A percentile compares a stretch with the other conserved stretches of the same genome.
Evolutionary conservation across 2,888 invertebrate species (phyloP).

Genomic region (Cremastobaeus sp.): DNA sequence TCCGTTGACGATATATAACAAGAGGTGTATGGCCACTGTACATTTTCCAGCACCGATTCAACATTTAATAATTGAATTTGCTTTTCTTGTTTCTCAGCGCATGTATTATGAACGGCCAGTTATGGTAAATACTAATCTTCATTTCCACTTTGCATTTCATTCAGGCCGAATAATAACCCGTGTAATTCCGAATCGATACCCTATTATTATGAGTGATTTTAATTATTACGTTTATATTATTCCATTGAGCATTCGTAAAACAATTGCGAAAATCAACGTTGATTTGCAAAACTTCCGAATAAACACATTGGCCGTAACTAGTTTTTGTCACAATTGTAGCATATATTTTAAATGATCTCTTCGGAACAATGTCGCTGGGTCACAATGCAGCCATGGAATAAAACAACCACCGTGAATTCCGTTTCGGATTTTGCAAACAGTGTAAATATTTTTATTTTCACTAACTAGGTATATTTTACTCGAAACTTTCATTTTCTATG

Average conservation of each 20-base stretch:
- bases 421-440: no score
- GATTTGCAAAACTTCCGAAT: constrained; percentile 29
- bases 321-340: no score
- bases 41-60: constrained; percentile 48
- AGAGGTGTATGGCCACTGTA: constrained; percentile 10
- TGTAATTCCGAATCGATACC: constrained; percentile 15
- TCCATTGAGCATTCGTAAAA: neutral
- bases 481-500: no score
- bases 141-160: constrained; percentile 35
- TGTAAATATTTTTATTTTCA: no score
- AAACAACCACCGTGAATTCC: no score
- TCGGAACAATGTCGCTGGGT: no score
- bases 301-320: constrained; percentile 4
- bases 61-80: constrained; percentile 57
- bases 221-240: constrained; percentile 29
- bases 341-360: no score
- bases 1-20: constrained; percentile 50
- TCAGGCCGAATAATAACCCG: constrained; percentile 20
- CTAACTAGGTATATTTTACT: no score
- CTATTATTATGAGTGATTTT: constrained; percentile 23
- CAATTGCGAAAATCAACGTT: no score
- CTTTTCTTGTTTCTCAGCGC: constrained; percentile 48
- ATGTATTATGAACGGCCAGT: constrained; percentile 30
- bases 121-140: constrained; percentile 49
- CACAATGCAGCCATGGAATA: no score